phyloP scores from a whole-genome alignment of 2,888 invertebrate genomes.

The Mallateleia sp. region DNA sequence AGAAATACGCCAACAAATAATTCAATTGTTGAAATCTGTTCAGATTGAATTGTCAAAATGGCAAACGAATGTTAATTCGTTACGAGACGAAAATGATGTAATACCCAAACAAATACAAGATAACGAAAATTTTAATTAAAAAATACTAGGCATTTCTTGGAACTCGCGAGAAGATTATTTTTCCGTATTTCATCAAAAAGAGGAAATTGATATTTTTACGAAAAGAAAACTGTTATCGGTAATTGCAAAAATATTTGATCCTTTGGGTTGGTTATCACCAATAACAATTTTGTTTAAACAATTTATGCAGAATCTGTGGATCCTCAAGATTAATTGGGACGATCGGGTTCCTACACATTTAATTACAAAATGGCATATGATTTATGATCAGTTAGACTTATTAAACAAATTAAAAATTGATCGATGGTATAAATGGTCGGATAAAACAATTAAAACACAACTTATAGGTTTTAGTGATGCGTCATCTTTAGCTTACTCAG shows the following conservation, averaged over 20 bases:
- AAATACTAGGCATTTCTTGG: background rate
- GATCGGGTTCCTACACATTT: background rate
- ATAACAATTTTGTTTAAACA: background rate
- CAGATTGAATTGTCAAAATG: too few species aligned
- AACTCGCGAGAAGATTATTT: background rate
- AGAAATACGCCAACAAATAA: background rate
- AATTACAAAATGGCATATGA: background rate
- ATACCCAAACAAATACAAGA: too few species aligned
- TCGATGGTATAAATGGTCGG: background rate
- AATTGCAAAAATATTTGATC: slow-evolving; percentile 16
- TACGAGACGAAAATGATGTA: too few species aligned
- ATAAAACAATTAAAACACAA: background rate
- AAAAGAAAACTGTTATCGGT: too few species aligned
- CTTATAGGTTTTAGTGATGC: slow-evolving; percentile 21
- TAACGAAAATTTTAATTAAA: background rate
- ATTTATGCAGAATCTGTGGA: background rate
- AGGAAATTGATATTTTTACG: too few species aligned
- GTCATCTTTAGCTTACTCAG: background rate
- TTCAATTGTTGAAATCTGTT: too few species aligned
- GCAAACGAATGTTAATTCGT: too few species aligned
- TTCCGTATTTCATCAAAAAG: background rate
- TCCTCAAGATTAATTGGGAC: background rate
- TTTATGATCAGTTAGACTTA: background rate
- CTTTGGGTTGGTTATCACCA: background rate
- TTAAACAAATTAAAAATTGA: background rate